A percentile compares a stretch with the other conserved stretches of the same genome.
Evolutionary conservation across 2,888 invertebrate genomes (phyloP).

Genomic region (Orgyia antiqua): DNA sequence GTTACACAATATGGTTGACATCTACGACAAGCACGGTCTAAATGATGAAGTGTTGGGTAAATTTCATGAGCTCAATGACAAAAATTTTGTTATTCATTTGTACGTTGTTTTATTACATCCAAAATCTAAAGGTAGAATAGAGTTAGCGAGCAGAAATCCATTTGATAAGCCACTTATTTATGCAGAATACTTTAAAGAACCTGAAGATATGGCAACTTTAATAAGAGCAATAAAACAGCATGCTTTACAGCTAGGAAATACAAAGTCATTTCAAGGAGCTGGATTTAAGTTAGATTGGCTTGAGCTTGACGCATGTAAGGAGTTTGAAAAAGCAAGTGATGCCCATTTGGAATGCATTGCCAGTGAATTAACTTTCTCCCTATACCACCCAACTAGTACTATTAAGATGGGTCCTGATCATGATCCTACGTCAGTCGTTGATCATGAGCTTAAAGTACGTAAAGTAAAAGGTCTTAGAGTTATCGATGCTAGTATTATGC

Average conservation of each 20-base stretch:
- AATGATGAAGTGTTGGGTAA: slow-evolving; percentile 36
- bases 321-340: slow-evolving; percentile 34
- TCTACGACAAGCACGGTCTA: slow-evolving; percentile 36
- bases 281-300: slow-evolving; percentile 47
- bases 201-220: slow-evolving; percentile 65
- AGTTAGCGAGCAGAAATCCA: slow-evolving; percentile 82
- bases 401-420: slow-evolving; percentile 78
- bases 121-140: slow-evolving; percentile 81
- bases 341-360: slow-evolving; percentile 41
- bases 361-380: slow-evolving; percentile 52
- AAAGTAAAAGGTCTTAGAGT: slow-evolving; percentile 76
- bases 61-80: slow-evolving; percentile 37
- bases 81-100: slow-evolving; percentile 55
- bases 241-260: slow-evolving; percentile 34
- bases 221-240: slow-evolving; percentile 38
- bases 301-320: slow-evolving; percentile 44
- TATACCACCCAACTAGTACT: slow-evolving; percentile 85
- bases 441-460: slow-evolving; percentile 72
- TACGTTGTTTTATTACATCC: slow-evolving; percentile 81
- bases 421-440: slow-evolving; percentile 72
- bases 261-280: slow-evolving; percentile 37
- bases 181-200: slow-evolving; percentile 80
- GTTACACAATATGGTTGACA: slow-evolving; percentile 36
- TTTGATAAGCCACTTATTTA: slow-evolving; percentile 79
- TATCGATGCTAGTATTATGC: slow-evolving; percentile 83